Conservation (phyloP, 2,888 invertebrate species). For the Calameuta filiformis region DNA sequence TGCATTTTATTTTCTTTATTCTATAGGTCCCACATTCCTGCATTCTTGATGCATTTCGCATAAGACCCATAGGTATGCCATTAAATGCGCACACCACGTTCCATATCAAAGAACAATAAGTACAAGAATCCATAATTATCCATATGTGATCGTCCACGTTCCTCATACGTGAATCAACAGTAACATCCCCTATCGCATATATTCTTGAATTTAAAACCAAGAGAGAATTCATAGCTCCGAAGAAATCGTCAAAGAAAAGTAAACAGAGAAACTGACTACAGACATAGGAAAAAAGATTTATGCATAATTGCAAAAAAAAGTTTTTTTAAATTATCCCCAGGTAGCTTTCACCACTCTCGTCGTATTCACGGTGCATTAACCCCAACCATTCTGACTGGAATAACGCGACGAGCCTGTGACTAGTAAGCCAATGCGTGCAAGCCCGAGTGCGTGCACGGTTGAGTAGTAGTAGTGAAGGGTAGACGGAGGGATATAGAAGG, state of each 20-base stretch:
- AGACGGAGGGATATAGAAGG: no score
- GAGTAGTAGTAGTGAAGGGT: neutral
- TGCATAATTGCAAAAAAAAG: neutral
- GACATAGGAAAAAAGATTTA: neutral
- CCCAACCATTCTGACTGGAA: neutral
- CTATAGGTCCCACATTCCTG: neutral
- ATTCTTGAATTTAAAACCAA: neutral
- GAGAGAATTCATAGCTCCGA: neutral
- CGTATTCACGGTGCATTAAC: neutral
- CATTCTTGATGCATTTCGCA: neutral
- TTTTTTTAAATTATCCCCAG: neutral
- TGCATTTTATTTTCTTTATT: neutral
- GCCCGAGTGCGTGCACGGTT: conserved; percentile 2
- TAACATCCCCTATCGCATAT: neutral
- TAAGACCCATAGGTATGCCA: neutral
- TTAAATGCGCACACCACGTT: neutral
- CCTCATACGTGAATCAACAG: neutral
- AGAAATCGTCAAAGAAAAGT: neutral
- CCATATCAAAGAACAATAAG: neutral
- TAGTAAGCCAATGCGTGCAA: neutral
- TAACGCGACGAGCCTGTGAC: neutral
- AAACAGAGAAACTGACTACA: neutral
- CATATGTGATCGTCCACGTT: neutral
- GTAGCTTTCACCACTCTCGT: neutral
- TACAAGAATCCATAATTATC: neutral